phyloP scores from a whole-genome alignment of 2,888 invertebrate genomes.

The Lasioglossum morio region DNA sequence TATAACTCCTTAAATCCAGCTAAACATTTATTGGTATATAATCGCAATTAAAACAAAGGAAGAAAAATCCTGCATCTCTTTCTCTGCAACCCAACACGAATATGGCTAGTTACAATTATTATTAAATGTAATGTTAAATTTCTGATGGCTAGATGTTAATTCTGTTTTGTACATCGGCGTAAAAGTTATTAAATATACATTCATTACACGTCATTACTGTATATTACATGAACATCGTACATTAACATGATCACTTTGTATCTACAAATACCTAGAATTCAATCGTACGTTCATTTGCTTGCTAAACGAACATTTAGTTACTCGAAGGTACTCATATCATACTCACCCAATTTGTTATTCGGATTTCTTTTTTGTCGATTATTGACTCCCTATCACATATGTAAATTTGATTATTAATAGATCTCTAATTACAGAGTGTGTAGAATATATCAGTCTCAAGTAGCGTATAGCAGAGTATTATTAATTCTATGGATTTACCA shows the following conservation, averaged over 20 bases:
- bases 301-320: conserved; percentile 30
- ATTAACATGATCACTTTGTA: conserved; percentile 35
- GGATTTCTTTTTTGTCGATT: conserved; percentile 35
- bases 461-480: conserved; percentile 77
- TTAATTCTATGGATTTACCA: conserved; percentile 65
- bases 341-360: conserved; percentile 46
- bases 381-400: conserved; percentile 68
- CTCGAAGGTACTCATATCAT: conserved; percentile 62
- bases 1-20: no score
- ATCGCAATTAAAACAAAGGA: no score
- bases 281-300: conserved; percentile 26
- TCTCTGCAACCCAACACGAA: background rate
- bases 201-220: conserved; percentile 21
- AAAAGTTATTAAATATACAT: conserved; percentile 38
- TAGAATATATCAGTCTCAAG: conserved; percentile 82
- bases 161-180: conserved; percentile 47
- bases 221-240: conserved; percentile 23
- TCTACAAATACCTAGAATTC: conserved; percentile 47
- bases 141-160: conserved; percentile 17
- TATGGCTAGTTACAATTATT: conserved; percentile 27
- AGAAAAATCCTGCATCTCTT: no score
- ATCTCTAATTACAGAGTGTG: conserved; percentile 68
- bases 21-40: no score
- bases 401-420: conserved; percentile 64
- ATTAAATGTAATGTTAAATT: conserved; percentile 17